These are phyloP conservation scores for Sinosuthora webbiana DNA, from an alignment of 2,113 vertebrate species.

Conservation along the genomic window DNA sequence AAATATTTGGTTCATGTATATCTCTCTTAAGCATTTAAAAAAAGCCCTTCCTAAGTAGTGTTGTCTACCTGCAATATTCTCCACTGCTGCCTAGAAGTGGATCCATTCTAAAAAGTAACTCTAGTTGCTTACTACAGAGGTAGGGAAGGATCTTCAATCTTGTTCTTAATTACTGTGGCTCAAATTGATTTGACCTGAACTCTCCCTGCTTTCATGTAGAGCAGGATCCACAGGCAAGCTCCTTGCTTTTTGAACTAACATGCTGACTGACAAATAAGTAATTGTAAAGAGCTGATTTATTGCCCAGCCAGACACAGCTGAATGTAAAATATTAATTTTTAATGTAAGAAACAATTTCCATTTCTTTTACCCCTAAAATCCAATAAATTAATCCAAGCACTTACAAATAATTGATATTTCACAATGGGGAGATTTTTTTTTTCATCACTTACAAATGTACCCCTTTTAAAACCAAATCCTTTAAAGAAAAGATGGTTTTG, in stretches of 20 bases:
- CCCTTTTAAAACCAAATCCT: conserved; percentile 12
- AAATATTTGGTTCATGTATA: neutral
- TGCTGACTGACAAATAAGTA: conserved; percentile 71
- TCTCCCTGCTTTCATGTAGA: conserved; percentile 54
- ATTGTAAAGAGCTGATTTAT: conserved; percentile 64
- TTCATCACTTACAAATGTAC: neutral
- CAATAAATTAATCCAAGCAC: conserved; percentile 57
- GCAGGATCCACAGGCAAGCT: conserved; percentile 55
- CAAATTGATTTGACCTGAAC: conserved; percentile 71
- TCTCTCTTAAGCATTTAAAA: neutral
- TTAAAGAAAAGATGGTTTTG: conserved; percentile 15
- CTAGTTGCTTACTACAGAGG: conserved; percentile 23
- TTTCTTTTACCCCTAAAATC: conserved; percentile 61
- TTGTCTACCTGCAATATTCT: neutral
- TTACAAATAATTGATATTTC: conserved; percentile 54
- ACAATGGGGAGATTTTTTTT: neutral
- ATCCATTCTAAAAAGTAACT: conserved; percentile 23
- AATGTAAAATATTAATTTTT: conserved; percentile 71
- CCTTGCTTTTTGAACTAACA: conserved; percentile 67
- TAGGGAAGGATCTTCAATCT: conserved; percentile 63
- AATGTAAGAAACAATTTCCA: conserved; percentile 66
- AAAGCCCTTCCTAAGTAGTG: neutral
- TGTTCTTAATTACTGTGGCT: conserved; percentile 67
- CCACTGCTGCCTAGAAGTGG: neutral
- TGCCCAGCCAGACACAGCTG: conserved; percentile 56